phyloP scores from a whole-genome alignment of 2,888 invertebrate genomes.

The Ochropleura leucogaster region DNA sequence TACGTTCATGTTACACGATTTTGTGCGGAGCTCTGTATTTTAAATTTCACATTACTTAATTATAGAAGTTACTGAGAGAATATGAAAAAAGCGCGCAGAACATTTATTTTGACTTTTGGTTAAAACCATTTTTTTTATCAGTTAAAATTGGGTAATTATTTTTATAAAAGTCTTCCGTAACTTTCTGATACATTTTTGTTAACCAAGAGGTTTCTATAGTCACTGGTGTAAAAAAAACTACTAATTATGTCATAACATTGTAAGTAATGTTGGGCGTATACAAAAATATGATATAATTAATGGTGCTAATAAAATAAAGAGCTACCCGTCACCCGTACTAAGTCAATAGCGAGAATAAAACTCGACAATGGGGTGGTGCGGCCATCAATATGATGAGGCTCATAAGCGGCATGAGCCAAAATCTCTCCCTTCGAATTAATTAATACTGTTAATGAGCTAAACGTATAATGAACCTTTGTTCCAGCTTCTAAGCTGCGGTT shows the following conservation, averaged over 20 bases:
- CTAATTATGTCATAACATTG: no score
- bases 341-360: slow-evolving; percentile 36
- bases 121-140: no score
- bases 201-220: not conserved
- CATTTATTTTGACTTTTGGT: slow-evolving; percentile 1
- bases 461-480: slow-evolving; percentile 84
- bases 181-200: no score
- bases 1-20: slow-evolving; percentile 10
- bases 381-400: slow-evolving; percentile 77
- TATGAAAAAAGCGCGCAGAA: not conserved
- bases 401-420: slow-evolving; percentile 75
- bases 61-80: slow-evolving; percentile 1
- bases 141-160: no score
- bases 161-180: not conserved
- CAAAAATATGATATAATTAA: not conserved
- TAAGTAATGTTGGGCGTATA: not conserved
- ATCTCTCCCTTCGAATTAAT: slow-evolving; percentile 80
- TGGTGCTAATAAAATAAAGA: not conserved
- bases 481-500: slow-evolving; percentile 73
- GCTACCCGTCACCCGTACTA: not conserved
- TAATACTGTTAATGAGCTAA: slow-evolving; percentile 85
- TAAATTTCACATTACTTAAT: slow-evolving; percentile 19
- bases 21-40: not conserved
- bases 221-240: not conserved
- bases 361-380: slow-evolving; percentile 39